A percentile compares a stretch with the other conserved stretches of the same genome.
Conservation (phyloP, 2,113 vertebrate genomes). For the Coracopsis vasa region DNA sequence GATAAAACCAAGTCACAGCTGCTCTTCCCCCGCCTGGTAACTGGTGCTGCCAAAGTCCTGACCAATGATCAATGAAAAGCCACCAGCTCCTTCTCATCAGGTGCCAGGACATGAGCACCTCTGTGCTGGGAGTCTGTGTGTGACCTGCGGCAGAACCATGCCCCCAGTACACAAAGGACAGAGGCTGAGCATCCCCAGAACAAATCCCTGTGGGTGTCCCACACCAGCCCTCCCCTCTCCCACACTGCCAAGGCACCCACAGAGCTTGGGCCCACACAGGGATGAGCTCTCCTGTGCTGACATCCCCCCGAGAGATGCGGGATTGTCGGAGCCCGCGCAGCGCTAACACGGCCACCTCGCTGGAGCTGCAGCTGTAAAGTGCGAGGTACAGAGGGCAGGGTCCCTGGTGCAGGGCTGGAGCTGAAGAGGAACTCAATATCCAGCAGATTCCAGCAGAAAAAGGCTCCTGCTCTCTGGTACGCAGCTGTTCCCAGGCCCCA, state of each 20-base stretch:
- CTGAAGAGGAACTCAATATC: background rate
- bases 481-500: background rate
- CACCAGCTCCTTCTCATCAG: background rate
- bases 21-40: background rate
- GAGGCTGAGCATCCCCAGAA: background rate
- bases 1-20: background rate
- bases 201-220: background rate
- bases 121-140: background rate
- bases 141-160: background rate
- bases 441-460: background rate
- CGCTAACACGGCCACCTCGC: accelerated
- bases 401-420: background rate
- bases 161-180: accelerated
- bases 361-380: background rate
- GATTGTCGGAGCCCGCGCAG: accelerated
- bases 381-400: accelerated
- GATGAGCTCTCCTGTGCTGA: background rate
- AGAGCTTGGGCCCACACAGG: accelerated
- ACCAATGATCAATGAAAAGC: background rate
- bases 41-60: background rate
- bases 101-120: background rate
- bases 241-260: accelerated
- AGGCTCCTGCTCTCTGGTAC: no score
- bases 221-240: background rate
- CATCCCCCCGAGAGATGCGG: accelerated